phyloP scores from a whole-genome alignment of 2,888 invertebrate species.

The Odontocolon sp. region DNA sequence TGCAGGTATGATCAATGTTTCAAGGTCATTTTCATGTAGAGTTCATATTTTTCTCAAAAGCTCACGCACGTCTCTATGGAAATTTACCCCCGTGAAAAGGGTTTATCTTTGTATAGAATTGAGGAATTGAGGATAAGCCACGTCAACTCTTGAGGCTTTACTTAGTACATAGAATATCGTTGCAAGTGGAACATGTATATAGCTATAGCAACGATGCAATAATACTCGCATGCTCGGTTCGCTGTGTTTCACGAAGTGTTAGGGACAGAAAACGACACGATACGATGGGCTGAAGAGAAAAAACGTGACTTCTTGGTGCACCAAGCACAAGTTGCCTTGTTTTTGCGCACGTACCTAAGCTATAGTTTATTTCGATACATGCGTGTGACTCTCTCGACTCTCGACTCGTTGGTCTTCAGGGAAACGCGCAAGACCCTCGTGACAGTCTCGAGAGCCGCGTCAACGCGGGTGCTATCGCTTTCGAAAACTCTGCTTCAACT shows the following conservation, averaged over 20 bases:
- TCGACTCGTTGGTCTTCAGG: conserved; percentile 1
- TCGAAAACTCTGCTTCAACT: conserved; percentile 41
- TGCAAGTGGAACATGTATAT: conserved; percentile 12
- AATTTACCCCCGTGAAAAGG: not conserved
- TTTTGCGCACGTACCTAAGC: conserved; percentile 30
- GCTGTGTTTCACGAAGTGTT: conserved; percentile 35
- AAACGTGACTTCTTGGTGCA: conserved; percentile 53
- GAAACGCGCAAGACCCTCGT: conserved; percentile 30
- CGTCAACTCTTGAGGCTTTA: conserved; percentile 51
- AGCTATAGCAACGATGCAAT: not conserved
- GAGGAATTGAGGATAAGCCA: conserved; percentile 52
- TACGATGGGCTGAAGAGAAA: conserved; percentile 54
- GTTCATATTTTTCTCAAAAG: not conserved
- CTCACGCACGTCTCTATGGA: not conserved
- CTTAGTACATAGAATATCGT: conserved; percentile 19
- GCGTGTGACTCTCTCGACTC: conserved; percentile 28
- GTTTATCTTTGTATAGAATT: conserved; percentile 17
- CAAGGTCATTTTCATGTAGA: too few relatives aligned
- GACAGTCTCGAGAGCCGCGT: conserved; percentile 50
- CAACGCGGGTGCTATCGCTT: conserved; percentile 12
- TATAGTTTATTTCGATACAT: conserved; percentile 43
- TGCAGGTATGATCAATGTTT: too few relatives aligned
- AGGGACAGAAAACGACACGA: conserved; percentile 8
- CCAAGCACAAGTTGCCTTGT: conserved; percentile 34
- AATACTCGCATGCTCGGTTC: conserved; percentile 30